These are phyloP conservation scores for Hemithea aestivaria DNA, from an alignment of 2,888 invertebrate species.

Conservation along the genomic window DNA sequence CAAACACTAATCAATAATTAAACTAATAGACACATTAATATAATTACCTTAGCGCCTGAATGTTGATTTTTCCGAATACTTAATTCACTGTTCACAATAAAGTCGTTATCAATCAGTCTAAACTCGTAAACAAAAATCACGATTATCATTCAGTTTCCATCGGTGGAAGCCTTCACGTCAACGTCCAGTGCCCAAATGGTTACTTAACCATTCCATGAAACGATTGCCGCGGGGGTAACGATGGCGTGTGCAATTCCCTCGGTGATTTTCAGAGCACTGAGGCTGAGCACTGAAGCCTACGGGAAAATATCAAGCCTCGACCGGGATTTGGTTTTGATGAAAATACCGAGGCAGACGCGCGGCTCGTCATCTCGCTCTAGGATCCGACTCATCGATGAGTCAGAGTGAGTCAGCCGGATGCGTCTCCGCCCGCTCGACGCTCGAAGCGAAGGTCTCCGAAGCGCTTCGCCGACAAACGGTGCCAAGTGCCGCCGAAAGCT, in stretches of 20 bases:
- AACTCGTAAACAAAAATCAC: constrained; percentile 24
- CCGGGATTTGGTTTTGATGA: constrained; percentile 57
- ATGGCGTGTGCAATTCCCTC: constrained; percentile 34
- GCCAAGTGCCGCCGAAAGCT: constrained; percentile 57
- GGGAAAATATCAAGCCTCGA: constrained; percentile 70
- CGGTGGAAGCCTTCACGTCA: constrained; percentile 32
- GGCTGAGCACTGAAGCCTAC: constrained; percentile 54
- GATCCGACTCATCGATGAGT: constrained; percentile 52
- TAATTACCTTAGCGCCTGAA: constrained; percentile 39
- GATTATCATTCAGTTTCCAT: constrained; percentile 20
- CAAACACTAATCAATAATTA: constrained; percentile 49
- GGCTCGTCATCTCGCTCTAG: constrained; percentile 47
- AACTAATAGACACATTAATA: constrained; percentile 15
- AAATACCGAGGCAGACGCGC: constrained; percentile 40
- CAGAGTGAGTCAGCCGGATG: constrained; percentile 45
- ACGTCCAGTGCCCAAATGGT: constrained; percentile 39
- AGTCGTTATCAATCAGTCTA: no score
- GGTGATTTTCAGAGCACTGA: constrained; percentile 59
- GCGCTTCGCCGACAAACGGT: constrained; percentile 37
- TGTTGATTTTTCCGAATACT: constrained; percentile 3
- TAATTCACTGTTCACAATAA: not conserved
- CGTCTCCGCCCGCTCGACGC: constrained; percentile 24
- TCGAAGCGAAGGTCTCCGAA: constrained; percentile 47
- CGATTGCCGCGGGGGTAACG: constrained; percentile 33
- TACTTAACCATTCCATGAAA: constrained; percentile 67